Base-by-base conservation (phyloP, 1,140 invertebrate genomes). In the Caenorhabditis latens region DNA sequence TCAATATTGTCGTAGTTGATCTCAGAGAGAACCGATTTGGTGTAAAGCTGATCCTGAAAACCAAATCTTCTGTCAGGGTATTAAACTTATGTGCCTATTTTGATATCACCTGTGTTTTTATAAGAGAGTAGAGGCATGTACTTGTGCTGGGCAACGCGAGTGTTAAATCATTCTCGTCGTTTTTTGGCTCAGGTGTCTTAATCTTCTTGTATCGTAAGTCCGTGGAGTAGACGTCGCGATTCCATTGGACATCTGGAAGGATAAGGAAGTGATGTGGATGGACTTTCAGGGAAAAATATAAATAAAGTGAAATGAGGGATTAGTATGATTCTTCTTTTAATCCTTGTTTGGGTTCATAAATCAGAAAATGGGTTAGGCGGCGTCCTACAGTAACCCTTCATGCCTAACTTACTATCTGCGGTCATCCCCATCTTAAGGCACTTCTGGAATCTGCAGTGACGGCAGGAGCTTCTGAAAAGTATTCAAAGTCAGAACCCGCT, bases 381-480 rank as follows among this genome's bases (percentile, higher is more conserved):
- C 2, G 4, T n/a, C n/a, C 57, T n/a, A 58, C 8, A 2, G n/a
- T 19, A n/a, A n/a, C n/a, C n/a, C n/a, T n/a, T n/a, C n/a, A n/a
- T n/a, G 50, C 0, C 50, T 50, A 50, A 79, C 71, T 79, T 24
- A 79, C 71, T 79, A 50, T 79, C 71, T 11, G 71, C 71, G 4
- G 71, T 79, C 71, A 79, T 79, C 13, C 71, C 71, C 71, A 79
- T 79, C 42, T 21, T 16, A 1, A 79, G 46, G 24, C 71, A 79
- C 71, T 79, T 79, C 19, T 79, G 71, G 40, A 79, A 79, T 79
- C 71, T n/a, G 21, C 71, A 79, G n/a, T 79, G 71, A 24, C 71
- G 71, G 40, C 71, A 79, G 21, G 71, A 79, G 24, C 71, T 79
- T 79, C 71, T 79, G 71, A 53, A 79, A 79, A 24, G 0, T 50